A percentile compares a stretch with the other conserved stretches of the same genome.
Conservation (phyloP, 2,113 vertebrate species). For the Arizona elegans region DNA sequence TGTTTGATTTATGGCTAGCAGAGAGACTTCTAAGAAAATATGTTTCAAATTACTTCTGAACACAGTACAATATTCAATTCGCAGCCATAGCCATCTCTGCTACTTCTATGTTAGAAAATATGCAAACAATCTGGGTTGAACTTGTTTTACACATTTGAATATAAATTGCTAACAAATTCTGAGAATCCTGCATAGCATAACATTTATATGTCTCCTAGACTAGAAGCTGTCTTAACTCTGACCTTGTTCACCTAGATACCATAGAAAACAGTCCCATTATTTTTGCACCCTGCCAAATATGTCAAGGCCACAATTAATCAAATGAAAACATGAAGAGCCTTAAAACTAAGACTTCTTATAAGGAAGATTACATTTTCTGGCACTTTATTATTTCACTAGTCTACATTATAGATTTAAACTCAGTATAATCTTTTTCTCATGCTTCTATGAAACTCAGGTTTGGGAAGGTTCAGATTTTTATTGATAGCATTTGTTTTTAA, state of each 20-base stretch:
- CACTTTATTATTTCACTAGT: constrained; percentile 8
- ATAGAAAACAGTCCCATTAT: constrained; percentile 42
- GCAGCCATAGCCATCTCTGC: background rate
- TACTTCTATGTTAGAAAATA: background rate
- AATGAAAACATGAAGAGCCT: constrained; percentile 27
- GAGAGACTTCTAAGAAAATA: background rate
- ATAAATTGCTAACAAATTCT: constrained; percentile 12
- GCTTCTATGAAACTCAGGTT: constrained; percentile 26
- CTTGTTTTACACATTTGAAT: background rate
- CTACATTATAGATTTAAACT: constrained; percentile 38
- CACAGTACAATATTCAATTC: background rate
- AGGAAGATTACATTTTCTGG: constrained; percentile 26
- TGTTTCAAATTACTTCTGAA: background rate
- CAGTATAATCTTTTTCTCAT: constrained; percentile 38
- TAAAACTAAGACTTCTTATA: constrained; percentile 32
- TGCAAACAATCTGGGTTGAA: background rate
- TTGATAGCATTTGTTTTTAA: constrained; percentile 10
- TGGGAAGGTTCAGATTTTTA: constrained; percentile 5
- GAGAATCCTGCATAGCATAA: constrained; percentile 15
- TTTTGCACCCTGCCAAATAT: constrained; percentile 48
- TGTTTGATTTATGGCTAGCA: background rate
- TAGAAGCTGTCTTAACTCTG: constrained; percentile 23
- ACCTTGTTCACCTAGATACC: constrained; percentile 58
- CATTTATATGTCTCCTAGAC: constrained; percentile 39
- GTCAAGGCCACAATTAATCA: constrained; percentile 38